A percentile compares a stretch with the other conserved stretches of the same genome.
Evolutionary conservation across 2,113 vertebrate genomes (phyloP).

Genomic region (Crotalus tigris): DNA sequence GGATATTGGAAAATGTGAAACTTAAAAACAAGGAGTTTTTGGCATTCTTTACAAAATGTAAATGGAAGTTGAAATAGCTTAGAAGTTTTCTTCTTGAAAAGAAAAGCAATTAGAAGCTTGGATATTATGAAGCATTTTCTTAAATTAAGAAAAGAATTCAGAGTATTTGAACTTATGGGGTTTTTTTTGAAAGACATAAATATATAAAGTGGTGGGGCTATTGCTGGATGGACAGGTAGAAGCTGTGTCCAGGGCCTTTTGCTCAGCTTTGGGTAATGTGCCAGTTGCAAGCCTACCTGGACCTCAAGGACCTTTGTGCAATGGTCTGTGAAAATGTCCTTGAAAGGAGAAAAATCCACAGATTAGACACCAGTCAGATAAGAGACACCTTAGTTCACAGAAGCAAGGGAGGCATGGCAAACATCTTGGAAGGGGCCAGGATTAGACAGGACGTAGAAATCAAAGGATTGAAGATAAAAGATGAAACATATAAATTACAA

Average conservation of each 20-base stretch:
- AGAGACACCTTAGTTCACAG: background rate
- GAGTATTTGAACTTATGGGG: background rate
- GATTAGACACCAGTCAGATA: background rate
- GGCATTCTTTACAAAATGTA: background rate
- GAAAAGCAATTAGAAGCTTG: background rate
- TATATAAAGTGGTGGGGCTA: background rate
- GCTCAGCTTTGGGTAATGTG: background rate
- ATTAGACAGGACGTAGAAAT: too few relatives aligned
- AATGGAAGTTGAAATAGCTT: background rate
- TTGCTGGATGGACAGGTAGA: background rate
- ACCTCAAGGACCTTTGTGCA: background rate
- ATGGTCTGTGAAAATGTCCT: background rate
- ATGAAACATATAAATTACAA: too few relatives aligned
- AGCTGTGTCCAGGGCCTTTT: background rate
- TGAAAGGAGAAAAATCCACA: background rate
- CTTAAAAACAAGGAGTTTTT: background rate
- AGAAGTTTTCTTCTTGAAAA: constrained; percentile 3
- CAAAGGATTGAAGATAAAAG: too few relatives aligned
- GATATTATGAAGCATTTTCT: background rate
- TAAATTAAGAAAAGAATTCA: background rate
- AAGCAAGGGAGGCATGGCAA: background rate
- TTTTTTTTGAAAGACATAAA: background rate
- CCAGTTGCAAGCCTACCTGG: background rate
- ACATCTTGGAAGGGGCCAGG: background rate
- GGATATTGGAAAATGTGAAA: background rate